phyloP scores from a whole-genome alignment of 2,888 invertebrate genomes.

The Cheilosia grossa region DNA sequence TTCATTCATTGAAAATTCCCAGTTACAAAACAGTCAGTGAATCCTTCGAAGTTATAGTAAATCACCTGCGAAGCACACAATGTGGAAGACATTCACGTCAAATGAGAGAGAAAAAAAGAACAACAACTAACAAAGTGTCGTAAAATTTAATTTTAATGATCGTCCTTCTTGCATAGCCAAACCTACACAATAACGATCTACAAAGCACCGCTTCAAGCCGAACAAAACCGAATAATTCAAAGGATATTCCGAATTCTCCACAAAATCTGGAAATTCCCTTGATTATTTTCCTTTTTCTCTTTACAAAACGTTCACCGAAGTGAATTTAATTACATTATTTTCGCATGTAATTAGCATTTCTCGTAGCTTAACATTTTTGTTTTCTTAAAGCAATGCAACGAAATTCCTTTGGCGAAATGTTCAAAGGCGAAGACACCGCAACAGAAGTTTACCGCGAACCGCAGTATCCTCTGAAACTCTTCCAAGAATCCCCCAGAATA shows the following conservation, averaged over 20 bases:
- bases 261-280: conserved; percentile 28
- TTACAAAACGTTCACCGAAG: conserved; percentile 10
- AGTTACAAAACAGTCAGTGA: no score
- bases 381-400: conserved; percentile 45
- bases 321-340: conserved; percentile 66
- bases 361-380: background rate
- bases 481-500: conserved; percentile 32
- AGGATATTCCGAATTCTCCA: conserved; percentile 10
- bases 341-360: conserved; percentile 24
- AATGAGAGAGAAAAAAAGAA: no score
- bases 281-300: conserved; percentile 32
- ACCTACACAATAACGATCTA: background rate
- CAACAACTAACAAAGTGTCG: no score
- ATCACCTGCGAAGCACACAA: no score
- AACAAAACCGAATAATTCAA: background rate
- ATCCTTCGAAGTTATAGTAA: no score
- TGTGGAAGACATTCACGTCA: no score
- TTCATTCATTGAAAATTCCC: no score
- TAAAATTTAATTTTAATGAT: background rate
- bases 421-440: conserved; percentile 55
- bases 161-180: background rate
- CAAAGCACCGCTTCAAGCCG: conserved; percentile 20
- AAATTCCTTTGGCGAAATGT: conserved; percentile 27
- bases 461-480: background rate
- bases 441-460: conserved; percentile 39